Conservation (phyloP, 2,113 vertebrate species). For the Chrysemys picta region DNA sequence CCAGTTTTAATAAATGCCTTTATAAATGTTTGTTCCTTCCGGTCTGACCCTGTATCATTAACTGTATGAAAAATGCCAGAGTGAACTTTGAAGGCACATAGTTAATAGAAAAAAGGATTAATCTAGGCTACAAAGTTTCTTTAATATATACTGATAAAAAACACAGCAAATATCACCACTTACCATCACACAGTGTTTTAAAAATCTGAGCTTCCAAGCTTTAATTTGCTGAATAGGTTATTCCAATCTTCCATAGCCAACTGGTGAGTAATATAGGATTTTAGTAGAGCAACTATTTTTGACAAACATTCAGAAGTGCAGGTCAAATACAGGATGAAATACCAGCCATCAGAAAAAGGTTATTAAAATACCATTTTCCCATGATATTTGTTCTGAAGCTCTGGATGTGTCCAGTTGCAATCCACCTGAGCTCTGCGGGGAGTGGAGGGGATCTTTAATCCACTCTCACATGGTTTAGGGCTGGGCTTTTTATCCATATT, state of each 20-base stretch:
- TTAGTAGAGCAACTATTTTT: neutral
- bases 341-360: neutral
- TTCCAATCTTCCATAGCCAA: neutral
- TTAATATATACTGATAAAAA: conserved; percentile 30
- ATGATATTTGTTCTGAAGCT: neutral
- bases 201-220: neutral
- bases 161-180: conserved; percentile 53
- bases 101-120: conserved; percentile 61
- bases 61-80: conserved; percentile 48
- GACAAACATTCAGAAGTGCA: neutral
- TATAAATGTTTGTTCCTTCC: conserved; percentile 18
- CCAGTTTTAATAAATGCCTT: neutral
- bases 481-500: neutral
- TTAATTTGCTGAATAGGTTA: neutral
- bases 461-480: neutral
- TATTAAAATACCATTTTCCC: neutral
- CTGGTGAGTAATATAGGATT: neutral
- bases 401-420: neutral
- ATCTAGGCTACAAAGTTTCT: conserved; percentile 24
- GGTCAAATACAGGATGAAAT: conserved; percentile 28
- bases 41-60: neutral
- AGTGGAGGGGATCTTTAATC: neutral
- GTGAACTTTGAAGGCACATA: conserved; percentile 55
- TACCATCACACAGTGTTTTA: neutral
- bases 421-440: neutral